Evolutionary conservation across 2,113 vertebrate species (phyloP).

Genomic region (Sturnira hondurensis): DNA sequence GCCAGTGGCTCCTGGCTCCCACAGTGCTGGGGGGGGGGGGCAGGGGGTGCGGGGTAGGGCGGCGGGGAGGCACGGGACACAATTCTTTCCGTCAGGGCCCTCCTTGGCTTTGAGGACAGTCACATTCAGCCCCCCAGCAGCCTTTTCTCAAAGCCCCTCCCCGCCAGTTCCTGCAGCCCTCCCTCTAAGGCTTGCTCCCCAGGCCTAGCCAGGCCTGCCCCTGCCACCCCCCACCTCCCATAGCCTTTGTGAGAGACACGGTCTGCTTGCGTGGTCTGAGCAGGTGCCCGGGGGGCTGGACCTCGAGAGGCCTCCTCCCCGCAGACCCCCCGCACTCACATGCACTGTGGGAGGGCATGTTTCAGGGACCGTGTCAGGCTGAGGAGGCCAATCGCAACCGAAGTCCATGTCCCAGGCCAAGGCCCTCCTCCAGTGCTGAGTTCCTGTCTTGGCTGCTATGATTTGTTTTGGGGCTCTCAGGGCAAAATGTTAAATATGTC

Average conservation of each 20-base stretch:
- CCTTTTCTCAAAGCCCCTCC: not conserved
- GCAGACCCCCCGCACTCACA: not conserved
- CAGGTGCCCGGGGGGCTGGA: not conserved
- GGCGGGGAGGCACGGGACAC: no score
- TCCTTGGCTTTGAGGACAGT: not conserved
- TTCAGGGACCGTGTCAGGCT: not conserved
- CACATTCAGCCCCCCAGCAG: not conserved
- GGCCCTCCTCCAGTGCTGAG: not conserved
- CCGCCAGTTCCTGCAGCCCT: not conserved
- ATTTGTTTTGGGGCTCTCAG: not conserved
- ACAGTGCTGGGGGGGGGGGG: not conserved
- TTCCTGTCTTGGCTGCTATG: not conserved
- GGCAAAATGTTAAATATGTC: not conserved
- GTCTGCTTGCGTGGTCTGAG: conserved; percentile 26
- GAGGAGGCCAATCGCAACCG: not conserved
- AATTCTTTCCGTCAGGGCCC: not conserved
- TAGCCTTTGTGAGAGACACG: not conserved
- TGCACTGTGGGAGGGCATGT: not conserved
- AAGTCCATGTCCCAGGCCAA: not conserved
- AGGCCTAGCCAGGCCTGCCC: not conserved
- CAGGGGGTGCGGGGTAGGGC: no score
- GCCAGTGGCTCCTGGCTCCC: not conserved
- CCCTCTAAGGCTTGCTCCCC: not conserved
- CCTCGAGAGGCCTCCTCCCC: not conserved
- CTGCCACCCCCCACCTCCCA: no score